Base-by-base conservation (phyloP, 2,888 invertebrate species). In the Polyommatus iphigenia region DNA sequence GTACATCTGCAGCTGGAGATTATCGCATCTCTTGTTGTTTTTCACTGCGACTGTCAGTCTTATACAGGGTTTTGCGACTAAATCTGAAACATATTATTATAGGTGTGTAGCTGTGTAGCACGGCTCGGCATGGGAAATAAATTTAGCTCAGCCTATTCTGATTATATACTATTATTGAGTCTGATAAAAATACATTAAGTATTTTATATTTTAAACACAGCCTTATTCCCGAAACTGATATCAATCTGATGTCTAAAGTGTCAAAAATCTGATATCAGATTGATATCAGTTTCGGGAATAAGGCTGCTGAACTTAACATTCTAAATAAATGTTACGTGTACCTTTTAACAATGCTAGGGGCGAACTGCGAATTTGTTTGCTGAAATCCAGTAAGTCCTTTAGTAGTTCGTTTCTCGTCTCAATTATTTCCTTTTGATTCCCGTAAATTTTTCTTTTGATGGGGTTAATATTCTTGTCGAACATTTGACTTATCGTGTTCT, bases 401-500 rank as follows among this genome's bases (percentile, higher is more conserved):
- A 20, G 50, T 50, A 75, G 20, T 24, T 50, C 7, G 5, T 13
- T 10, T 29, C 75, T 75, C 2, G 15, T 29, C 15, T 59, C 41
- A 7, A 18, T 8, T 46, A 24, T 57, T 54, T 50, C 32, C 3
- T 20, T 36, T 1, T 13, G 5, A 13, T 71, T 29, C 32, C 78
- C 95, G 80, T 90, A 93, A 29, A 90, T 86, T 78, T 83, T 85
- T 77, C 84, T 84, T 81, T 94, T 95, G 62, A 94, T 89, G 1
- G 89, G 88, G 78, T 91, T 90, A 24, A 95, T 90, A 77, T 91
- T 89, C n/a, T 84, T 83, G 79, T 85, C 87, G 71, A 91, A 86
- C 79, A 87, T 87, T n/a, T 82, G 81, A 84, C 92, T 90, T 78
- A 96, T 90, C 2, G 90, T 81, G 79, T 95, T 93, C 79, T 95